Conservation (phyloP, 2,113 vertebrate genomes). For the Pluvianellus socialis region DNA sequence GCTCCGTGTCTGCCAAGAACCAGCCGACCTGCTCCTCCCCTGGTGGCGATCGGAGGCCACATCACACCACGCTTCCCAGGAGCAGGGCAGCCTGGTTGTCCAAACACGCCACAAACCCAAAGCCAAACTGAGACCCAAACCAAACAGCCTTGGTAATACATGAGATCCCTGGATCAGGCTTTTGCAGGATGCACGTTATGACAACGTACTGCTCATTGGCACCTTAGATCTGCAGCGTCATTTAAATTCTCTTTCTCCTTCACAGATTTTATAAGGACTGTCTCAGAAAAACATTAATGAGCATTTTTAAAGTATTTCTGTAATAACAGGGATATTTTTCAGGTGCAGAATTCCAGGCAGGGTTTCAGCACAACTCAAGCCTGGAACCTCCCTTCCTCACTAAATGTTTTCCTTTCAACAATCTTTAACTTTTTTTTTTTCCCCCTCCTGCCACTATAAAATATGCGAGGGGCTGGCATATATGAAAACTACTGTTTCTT, state of each 20-base stretch:
- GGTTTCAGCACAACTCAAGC: neutral
- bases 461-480: neutral
- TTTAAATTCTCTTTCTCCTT: neutral
- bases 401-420: neutral
- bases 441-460: neutral
- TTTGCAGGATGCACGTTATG: neutral
- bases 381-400: neutral
- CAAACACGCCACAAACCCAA: neutral
- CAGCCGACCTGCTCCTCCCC: accelerated
- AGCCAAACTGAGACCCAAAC: neutral
- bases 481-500: slow-evolving; percentile 13
- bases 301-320: neutral
- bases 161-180: neutral
- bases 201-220: neutral
- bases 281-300: neutral
- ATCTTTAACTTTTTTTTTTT: neutral
- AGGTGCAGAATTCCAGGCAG: neutral
- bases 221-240: neutral
- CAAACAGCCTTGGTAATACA: neutral
- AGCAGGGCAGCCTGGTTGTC: neutral
- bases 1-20: accelerated
- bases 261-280: neutral
- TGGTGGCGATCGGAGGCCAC: accelerated
- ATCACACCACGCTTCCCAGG: neutral
- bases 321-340: neutral